Base-by-base conservation (phyloP, 2,888 invertebrate genomes). In the Charanyca ferruginea region DNA sequence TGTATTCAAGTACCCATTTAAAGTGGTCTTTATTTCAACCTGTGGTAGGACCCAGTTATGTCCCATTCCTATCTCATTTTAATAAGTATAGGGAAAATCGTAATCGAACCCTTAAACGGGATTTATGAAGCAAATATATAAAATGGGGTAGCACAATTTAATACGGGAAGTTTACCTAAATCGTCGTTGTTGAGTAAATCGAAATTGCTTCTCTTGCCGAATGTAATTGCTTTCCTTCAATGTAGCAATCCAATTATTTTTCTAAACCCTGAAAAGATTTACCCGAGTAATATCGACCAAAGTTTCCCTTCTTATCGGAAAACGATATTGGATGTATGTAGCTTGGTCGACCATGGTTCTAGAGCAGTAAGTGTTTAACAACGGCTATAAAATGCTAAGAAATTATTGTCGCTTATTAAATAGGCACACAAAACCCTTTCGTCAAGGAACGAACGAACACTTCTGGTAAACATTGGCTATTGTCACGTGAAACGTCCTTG, bases 191-290 rank as follows among this genome's bases (percentile, higher is more conserved):
- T 85, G 89, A 91, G 91, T 90, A 90, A 90, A 92, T 91, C 90
- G 91, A 86, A 91, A 92, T 90, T 88, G 91, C 87, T 90, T 89
- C 88, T 90, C 89, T 90, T 89, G 86, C 87, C 88, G 87, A 88
- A 87, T 92, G 93, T 94, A 93, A 94, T 94, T 94, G 94, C 91
- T 93, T 93, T 90, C 90, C 89, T 89, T 91, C 91, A 90, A 92
- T 90, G 89, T 88, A 87, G 89, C 91, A 89, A 92, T 91, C 92
- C 93, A 94, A 94, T 94, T 94, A 94, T 93, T 93, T 94, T 93
- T 93, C 88, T 91, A 91, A 93, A 90, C 89, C 93, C 88, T 91
- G 88, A 89, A 93, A 93, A 92, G 93, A 91, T 92, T 91, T 91
- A 85, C 85, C 84, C 86, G 79, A 83, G 87, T 88, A 89, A 89